Conservation (phyloP, 37 sponge, comb jelly and placozoan species). For the Cladorhizidae sp. region DNA sequence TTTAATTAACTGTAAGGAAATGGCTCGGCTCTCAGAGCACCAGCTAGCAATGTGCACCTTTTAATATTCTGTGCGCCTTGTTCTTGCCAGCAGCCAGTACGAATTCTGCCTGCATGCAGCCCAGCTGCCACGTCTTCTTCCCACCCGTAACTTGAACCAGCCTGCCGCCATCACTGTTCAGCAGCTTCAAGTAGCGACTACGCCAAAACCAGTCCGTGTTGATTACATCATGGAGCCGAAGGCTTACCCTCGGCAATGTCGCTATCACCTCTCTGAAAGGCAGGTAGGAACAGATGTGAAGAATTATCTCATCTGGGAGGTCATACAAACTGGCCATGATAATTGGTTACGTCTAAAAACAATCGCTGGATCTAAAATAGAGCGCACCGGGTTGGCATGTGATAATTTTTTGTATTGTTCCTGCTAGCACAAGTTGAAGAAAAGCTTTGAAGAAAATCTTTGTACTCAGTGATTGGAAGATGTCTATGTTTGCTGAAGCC, state of each 20-base stretch:
- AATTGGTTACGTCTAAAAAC: neutral
- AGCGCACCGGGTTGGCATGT: conserved; percentile 21
- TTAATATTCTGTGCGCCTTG: too few species aligned
- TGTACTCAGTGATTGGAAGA: neutral
- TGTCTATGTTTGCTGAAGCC: conserved; percentile 74
- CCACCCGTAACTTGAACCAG: neutral
- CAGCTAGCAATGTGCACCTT: too few species aligned
- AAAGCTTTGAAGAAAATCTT: too few species aligned
- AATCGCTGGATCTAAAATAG: conserved; percentile 4
- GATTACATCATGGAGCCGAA: conserved; percentile 17
- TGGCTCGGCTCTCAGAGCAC: too few species aligned
- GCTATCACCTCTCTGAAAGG: conserved; percentile 5
- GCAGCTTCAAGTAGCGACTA: conserved; percentile 9
- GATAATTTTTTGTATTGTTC: neutral
- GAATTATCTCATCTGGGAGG: conserved; percentile 43
- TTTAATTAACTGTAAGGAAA: too few species aligned
- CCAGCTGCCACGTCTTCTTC: conserved; percentile 24
- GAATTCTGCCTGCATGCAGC: conserved; percentile 33
- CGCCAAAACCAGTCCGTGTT: conserved; percentile 49
- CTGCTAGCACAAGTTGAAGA: neutral
- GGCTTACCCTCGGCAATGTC: conserved; percentile 18
- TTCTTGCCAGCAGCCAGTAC: neutral
- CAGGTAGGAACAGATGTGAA: conserved; percentile 37
- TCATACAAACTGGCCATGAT: conserved; percentile 3
- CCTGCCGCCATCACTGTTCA: neutral